These are phyloP conservation scores for Matsumurasca onukii DNA, from an alignment of 1,140 invertebrate genomes.

Conservation along the genomic window DNA sequence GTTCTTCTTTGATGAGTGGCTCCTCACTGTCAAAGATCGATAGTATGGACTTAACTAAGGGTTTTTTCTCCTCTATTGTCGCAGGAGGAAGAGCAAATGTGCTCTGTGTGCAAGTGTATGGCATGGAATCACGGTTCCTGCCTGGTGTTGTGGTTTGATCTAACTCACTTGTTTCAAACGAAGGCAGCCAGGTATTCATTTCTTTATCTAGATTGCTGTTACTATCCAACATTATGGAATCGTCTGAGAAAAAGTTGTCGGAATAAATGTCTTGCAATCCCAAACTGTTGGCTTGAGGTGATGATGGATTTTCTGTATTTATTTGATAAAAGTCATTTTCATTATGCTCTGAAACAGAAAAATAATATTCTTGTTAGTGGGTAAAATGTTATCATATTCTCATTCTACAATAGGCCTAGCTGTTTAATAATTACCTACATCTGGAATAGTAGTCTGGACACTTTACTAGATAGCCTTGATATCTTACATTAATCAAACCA, in stretches of 20 bases:
- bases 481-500: background rate
- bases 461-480: too few species aligned
- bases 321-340: constrained; percentile 6
- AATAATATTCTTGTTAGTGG: background rate
- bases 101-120: background rate
- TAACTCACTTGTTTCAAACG: background rate
- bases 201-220: background rate
- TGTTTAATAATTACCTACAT: too few species aligned
- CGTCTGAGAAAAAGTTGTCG: background rate
- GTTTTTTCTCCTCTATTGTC: background rate
- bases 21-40: background rate
- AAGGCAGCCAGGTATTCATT: background rate
- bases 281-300: background rate
- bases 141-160: background rate
- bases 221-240: background rate
- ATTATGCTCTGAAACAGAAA: constrained; percentile 11
- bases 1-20: constrained; percentile 3
- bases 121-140: background rate
- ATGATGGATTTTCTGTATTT: constrained; percentile 8
- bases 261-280: background rate
- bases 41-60: background rate
- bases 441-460: too few species aligned
- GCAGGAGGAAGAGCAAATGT: background rate
- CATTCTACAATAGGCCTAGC: too few species aligned
- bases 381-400: too few species aligned